Evolutionary conservation across 2,888 invertebrate genomes (phyloP), one percentile per base, ranked within the genome.

Genomic region (Morpho helenor): DNA sequence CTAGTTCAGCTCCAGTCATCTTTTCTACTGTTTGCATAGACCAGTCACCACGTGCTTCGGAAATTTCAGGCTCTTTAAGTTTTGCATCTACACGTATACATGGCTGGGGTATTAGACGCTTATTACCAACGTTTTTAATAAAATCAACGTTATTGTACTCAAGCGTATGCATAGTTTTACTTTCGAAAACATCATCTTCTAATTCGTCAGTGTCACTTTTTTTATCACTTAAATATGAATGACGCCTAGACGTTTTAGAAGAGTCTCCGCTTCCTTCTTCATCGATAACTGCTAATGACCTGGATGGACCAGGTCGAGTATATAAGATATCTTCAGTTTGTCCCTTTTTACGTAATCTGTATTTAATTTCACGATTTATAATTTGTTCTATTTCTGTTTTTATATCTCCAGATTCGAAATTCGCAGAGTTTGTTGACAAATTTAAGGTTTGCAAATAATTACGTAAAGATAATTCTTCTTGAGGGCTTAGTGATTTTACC

Each of bases 221-320:
- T 55, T 84, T 89, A 46, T 90, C 90, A 70, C 87, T 76, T 71
- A 91, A 71, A 80, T 92, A 84, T 69, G 92, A 81, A 68, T 92
- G 84, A 70, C 93, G 74, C 68, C 92, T 75, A 68, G 93, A 91
- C 66, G 92, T 87, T 65, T 93, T 91, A 65, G 93, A 93, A 6
- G 93, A 89, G 70, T 94, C 94, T 72, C 88, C 80, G 70, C 95
- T 95, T 4, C 92, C 93, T 85, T 96, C 96, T 80, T 96, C 96
- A 70, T 94, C 93, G 66, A 96, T 96, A 7, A 94, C 95, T 73
- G 95, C 95, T 72, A 96, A 85, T 66, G 92, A 94, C 74, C 95
- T 91, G 8, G 94, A 93, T 70, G 93, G 93, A 7, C 93, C 92
- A 0, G 93, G 91, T 57, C 92, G 79, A 63, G 77, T 76, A 45